phyloP scores from a whole-genome alignment of 2,797 vertebrate genomes.

The Crocodylus rhombifer region DNA sequence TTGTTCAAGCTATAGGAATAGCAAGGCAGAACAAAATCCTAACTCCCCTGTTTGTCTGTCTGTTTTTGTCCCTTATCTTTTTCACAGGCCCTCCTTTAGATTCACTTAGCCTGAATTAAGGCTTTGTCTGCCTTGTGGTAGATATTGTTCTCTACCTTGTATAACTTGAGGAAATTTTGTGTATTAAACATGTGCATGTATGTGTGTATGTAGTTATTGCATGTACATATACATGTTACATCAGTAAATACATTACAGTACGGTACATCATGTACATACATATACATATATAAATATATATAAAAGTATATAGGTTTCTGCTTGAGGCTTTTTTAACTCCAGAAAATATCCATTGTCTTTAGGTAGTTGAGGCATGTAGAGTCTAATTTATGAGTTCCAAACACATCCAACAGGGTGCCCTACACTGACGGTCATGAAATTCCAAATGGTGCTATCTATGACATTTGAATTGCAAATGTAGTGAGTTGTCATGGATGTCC shows the following conservation, averaged over 20 bases:
- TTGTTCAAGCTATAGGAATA: background rate
- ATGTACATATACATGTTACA: too few species aligned
- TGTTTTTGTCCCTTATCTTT: background rate
- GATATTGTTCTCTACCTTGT: background rate
- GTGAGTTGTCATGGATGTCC: background rate
- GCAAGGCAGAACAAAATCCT: background rate
- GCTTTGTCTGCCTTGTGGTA: slow-evolving; percentile 31
- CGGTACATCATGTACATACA: too few species aligned
- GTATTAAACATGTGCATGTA: too few species aligned
- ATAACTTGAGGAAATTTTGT: background rate
- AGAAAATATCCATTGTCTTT: background rate
- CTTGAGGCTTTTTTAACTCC: background rate
- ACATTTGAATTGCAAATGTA: background rate
- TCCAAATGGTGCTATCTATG: too few species aligned
- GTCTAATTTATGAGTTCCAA: too few species aligned
- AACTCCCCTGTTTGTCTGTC: background rate
- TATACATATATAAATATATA: too few species aligned
- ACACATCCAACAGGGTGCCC: too few species aligned
- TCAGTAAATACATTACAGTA: background rate
- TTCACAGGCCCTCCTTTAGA: background rate
- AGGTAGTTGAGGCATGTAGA: too few species aligned
- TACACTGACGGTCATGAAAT: too few species aligned
- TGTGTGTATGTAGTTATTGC: too few species aligned
- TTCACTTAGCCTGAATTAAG: slow-evolving; percentile 31
- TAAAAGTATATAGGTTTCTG: background rate